Conservation (phyloP, 2,888 invertebrate species). For the Caenorhabditis japonica region DNA sequence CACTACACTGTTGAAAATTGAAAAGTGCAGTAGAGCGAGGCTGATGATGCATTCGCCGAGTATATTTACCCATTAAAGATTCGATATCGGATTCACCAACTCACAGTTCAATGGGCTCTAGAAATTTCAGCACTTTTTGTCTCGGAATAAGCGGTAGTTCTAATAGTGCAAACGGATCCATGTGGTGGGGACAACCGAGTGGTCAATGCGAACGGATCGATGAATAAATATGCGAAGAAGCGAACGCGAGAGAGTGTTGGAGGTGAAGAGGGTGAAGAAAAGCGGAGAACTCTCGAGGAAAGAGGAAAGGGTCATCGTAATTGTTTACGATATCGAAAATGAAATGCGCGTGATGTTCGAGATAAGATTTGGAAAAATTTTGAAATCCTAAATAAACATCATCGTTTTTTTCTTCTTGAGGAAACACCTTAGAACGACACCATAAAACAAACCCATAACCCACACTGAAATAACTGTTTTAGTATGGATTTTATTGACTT, state of each 20-base stretch:
- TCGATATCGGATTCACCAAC: neutral
- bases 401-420: too few species aligned
- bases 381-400: too few species aligned
- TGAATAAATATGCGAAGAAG: slow-evolving; percentile 3
- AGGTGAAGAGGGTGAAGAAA: neutral
- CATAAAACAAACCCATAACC: slow-evolving; percentile 3
- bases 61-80: too few species aligned
- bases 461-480: slow-evolving; percentile 2
- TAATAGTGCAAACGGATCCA: neutral
- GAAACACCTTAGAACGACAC: neutral
- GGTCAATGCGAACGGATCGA: neutral
- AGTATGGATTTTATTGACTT: slow-evolving; percentile 8
- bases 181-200: neutral
- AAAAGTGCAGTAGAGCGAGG: too few species aligned
- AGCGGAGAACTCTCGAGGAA: neutral
- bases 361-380: too few species aligned
- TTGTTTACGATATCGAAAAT: too few species aligned
- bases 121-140: neutral
- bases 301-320: too few species aligned
- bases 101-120: slow-evolving; percentile 15
- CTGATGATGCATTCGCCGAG: too few species aligned
- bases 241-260: slow-evolving; percentile 4
- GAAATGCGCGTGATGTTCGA: too few species aligned
- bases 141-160: neutral
- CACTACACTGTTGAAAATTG: too few species aligned